Conservation (phyloP, 2,888 invertebrate species). For the Drosophila melanosoma region DNA sequence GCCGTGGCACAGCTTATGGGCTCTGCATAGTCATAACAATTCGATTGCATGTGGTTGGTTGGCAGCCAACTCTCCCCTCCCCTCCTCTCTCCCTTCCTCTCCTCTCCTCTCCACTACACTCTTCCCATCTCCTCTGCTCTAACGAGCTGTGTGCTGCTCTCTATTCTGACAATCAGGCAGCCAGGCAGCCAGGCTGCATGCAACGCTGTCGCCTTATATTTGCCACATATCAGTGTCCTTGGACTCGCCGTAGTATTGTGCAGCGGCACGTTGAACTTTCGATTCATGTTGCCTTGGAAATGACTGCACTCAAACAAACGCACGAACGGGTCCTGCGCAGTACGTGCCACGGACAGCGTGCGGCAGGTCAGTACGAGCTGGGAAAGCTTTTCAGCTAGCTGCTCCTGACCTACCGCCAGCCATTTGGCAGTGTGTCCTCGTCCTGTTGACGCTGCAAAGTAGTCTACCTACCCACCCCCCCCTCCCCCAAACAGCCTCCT, state of each 20-base stretch:
- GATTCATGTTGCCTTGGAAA: slow-evolving; percentile 73
- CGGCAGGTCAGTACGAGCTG: slow-evolving; percentile 69
- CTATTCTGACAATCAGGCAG: neutral
- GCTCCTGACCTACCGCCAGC: slow-evolving; percentile 68
- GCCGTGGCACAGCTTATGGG: slow-evolving; percentile 50
- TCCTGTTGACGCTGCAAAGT: slow-evolving; percentile 56
- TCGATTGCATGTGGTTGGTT: slow-evolving; percentile 19
- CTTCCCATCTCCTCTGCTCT: neutral
- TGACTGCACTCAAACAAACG: slow-evolving; percentile 41
- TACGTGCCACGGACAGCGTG: slow-evolving; percentile 51
- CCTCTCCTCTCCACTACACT: no score
- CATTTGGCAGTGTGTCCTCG: slow-evolving; percentile 52
- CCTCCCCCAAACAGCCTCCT: no score
- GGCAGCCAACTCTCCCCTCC: neutral
- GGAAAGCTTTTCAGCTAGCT: slow-evolving; percentile 29
- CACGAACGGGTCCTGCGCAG: slow-evolving; percentile 60
- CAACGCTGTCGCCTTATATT: slow-evolving; percentile 24
- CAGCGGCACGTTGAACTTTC: slow-evolving; percentile 74
- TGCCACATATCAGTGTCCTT: slow-evolving; percentile 72
- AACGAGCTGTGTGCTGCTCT: neutral
- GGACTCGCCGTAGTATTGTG: slow-evolving; percentile 67
- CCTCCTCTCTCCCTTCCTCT: no score
- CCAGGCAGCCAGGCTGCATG: slow-evolving; percentile 30
- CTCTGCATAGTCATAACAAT: slow-evolving; percentile 52
- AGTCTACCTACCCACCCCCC: neutral